phyloP scores from a whole-genome alignment of 1,140 invertebrate species.

The Drosophila melanica region DNA sequence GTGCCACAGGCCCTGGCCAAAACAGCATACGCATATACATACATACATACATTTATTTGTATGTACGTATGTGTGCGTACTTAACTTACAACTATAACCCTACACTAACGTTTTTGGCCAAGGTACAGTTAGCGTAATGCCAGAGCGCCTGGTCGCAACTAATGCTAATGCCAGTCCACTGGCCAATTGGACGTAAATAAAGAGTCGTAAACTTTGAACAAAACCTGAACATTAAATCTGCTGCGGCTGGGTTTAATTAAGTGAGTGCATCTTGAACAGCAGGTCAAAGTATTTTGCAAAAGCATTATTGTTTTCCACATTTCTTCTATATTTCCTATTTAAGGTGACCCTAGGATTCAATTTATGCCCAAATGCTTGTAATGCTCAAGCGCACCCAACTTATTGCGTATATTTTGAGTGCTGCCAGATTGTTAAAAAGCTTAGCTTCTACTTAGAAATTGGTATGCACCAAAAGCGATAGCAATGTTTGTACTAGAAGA shows the following conservation, averaged over 20 bases:
- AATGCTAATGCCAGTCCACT: slow-evolving; percentile 54
- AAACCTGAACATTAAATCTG: slow-evolving; percentile 23
- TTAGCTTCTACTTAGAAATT: not conserved
- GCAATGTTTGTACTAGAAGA: too few relatives aligned
- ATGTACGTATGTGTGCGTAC: slow-evolving; percentile 1
- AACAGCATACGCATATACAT: slow-evolving; percentile 10
- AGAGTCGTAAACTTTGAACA: slow-evolving; percentile 69
- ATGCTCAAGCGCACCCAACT: not conserved
- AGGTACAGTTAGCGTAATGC: slow-evolving; percentile 32
- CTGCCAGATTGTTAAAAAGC: not conserved
- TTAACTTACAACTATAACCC: not conserved
- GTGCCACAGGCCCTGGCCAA: slow-evolving; percentile 9
- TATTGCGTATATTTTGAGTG: not conserved
- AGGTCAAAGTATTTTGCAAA: slow-evolving; percentile 28
- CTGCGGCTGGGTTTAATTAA: slow-evolving; percentile 35
- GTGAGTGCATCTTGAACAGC: slow-evolving; percentile 40
- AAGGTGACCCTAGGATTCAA: not conserved
- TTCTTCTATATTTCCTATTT: too few relatives aligned
- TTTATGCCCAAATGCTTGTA: not conserved
- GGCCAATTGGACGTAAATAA: slow-evolving; percentile 76
- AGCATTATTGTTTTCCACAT: not conserved
- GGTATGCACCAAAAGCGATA: not conserved
- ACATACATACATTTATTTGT: not conserved
- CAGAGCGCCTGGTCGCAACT: slow-evolving; percentile 50
- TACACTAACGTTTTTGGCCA: slow-evolving; percentile 4